Base-by-base conservation (phyloP, 1,140 invertebrate species). In the Megalonaias nervosa region DNA sequence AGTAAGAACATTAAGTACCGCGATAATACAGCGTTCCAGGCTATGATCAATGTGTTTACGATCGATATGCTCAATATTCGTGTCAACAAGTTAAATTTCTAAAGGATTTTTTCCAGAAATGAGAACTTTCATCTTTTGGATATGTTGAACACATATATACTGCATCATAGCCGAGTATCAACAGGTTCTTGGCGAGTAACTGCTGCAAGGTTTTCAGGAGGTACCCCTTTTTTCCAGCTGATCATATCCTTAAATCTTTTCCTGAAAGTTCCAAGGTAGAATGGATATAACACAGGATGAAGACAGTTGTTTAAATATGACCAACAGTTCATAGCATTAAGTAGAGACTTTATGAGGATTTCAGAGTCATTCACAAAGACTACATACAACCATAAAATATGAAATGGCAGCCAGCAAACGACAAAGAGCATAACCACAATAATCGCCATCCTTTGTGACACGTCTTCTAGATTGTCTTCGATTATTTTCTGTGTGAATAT, bases 271-370 rank as follows among this genome's bases (percentile, higher is more conserved):
- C 96, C 95, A 2, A 95, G 96, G 0, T 97, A 92, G 87, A 97
- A 96, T 0, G 98, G 97, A 91, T 99, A 99, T n/a, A 99, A 93
- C 76, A 99, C 95, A 0, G 97, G 97, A 89, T 99, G 98, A 76
- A 98, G 94, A 87, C 97, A 98, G 81, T 95, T 96, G 91, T 98
- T 98, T 90, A 95, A 96, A 91, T 99, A 99, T 5, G 97, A 97
- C 68, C 98, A 90, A n/a, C 97, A 95, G 86, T 98, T 96, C 11
- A 95, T 94, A 9, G 94, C 93, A 5, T 38, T 9, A 6, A 38
- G 4, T 6, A 38, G 38, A 79, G 97, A 96, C 90, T 97, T 95
- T 9, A 94, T 91, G 21, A 95, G 93, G 83, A 96, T 93, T 84
- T 93, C 84, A 1, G 59, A 23, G 15, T 66, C 57, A 71, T 84